Evolutionary conservation across 2,797 vertebrate species (phyloP), one percentile per base, ranked within the genome.

Genomic region (Clarias pachynema): DNA sequence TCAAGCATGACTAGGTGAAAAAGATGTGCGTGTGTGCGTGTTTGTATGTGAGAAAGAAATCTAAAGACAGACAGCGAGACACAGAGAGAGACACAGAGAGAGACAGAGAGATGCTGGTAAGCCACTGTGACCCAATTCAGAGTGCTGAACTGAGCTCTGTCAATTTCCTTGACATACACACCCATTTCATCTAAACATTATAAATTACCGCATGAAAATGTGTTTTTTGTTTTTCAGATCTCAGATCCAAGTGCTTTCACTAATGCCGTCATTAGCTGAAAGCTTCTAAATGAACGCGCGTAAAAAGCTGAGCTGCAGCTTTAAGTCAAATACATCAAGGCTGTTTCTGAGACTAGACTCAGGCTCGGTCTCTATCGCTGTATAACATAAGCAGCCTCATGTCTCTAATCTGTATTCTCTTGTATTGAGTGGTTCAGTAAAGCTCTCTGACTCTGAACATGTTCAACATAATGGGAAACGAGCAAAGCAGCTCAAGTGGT

Each of bases 81-180:
- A 34, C n/a, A 66, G 9, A 78, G 72, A 6, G 26, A 6, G 26
- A 65, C 40, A 57, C 20, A 18, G 60, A 7, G 31, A 57, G 49
- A 77, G 31, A 78, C 8, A 60, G 74, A 77, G 29, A 59, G 9
- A 60, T 5, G 60, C 3, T 22, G 4, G 63, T 89, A 92, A 91
- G 90, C 92, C 91, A 90, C 90, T 91, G 89, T 94, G 94, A 95
- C 94, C 95, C 94, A 93, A 93, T 95, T 96, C 94, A 91, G 88
- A 91, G 70, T 57, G 72, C 88, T 94, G 49, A 91, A 91, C 92
- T 93, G 91, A 92, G 89, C 89, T 83, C 94, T 94, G 92, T 94
- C 94, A 93, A 90, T 91, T 91, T 83, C 80, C 86, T 18, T 65
- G 37, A 60, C 75, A n/a, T 62, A 62, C 75, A 62, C 75, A n/a